Evolutionary conservation across 2,888 invertebrate species (phyloP).

Genomic region (Melanostoma scalare): DNA sequence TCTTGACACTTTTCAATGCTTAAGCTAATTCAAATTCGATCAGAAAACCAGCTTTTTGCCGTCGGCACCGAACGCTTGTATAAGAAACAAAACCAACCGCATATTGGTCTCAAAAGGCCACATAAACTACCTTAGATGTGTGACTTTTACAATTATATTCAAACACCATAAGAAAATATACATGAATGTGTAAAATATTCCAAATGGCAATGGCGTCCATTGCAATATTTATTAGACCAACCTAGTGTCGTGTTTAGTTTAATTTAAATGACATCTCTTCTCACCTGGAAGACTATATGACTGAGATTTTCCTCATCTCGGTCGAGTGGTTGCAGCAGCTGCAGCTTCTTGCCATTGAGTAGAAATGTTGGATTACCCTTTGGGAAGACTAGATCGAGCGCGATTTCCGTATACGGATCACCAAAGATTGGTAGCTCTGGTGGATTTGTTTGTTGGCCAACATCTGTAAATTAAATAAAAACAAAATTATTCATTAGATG

Average conservation of each 20-base stretch:
- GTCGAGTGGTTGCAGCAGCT: conserved; percentile 91
- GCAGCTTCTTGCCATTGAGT: conserved; percentile 91
- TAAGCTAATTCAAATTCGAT: conserved; percentile 61
- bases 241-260: conserved; percentile 34
- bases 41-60: conserved; percentile 44
- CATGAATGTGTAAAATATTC: not conserved
- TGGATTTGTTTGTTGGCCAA: conserved; percentile 92
- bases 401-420: conserved; percentile 90
- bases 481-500: conserved; percentile 13
- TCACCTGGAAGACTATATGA: conserved; percentile 94
- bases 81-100: not conserved
- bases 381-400: conserved; percentile 90
- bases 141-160: not conserved
- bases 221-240: conserved; percentile 28
- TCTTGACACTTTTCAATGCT: conserved; percentile 47
- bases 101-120: conserved; percentile 14
- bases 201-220: conserved; percentile 22
- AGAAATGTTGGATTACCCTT: conserved; percentile 90
- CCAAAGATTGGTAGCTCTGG: conserved; percentile 92
- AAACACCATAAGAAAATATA: conserved; percentile 19
- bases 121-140: conserved; percentile 2
- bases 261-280: conserved; percentile 72
- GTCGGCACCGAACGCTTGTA: conserved; percentile 1
- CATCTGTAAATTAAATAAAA: conserved; percentile 84
- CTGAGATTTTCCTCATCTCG: conserved; percentile 93